phyloP scores from a whole-genome alignment of 1,140 invertebrate species.

The Dendroctonus ponderosae region DNA sequence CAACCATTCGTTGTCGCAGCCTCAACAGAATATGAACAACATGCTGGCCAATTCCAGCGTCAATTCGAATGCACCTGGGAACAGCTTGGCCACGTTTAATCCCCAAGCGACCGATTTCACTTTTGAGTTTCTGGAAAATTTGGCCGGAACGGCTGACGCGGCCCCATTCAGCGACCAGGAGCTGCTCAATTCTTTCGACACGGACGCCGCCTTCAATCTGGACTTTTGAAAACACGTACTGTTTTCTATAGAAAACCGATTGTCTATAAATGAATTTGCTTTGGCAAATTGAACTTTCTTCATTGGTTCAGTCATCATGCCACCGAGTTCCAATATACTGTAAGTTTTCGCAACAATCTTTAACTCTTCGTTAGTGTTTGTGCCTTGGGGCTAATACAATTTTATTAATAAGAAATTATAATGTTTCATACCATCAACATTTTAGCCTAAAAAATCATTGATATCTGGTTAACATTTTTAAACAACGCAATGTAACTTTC shows the following conservation, averaged over 20 bases:
- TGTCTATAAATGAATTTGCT: no score
- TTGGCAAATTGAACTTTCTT: no score
- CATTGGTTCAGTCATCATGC: no score
- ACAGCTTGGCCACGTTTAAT: constrained; percentile 56
- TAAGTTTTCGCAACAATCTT: no score
- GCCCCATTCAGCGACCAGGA: constrained; percentile 74
- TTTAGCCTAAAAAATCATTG: no score
- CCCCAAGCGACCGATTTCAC: constrained; percentile 65
- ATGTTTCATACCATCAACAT: no score
- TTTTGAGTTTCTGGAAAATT: constrained; percentile 77
- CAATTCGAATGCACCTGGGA: constrained; percentile 48
- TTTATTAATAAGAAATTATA: no score
- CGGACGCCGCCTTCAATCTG: constrained; percentile 57
- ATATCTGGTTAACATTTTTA: no score
- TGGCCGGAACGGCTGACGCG: constrained; percentile 68
- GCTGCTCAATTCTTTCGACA: constrained; percentile 68
- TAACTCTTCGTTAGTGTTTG: no score
- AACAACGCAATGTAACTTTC: no score
- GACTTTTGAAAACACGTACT: constrained; percentile 40
- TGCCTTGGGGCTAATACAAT: no score
- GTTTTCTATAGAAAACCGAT: not conserved
- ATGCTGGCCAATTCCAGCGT: constrained; percentile 40
- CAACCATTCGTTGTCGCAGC: constrained; percentile 48
- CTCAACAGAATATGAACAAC: constrained; percentile 36
- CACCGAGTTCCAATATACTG: no score